Evolutionary conservation across 2,888 invertebrate species (phyloP).

Genomic region (Xestia ashworthii): DNA sequence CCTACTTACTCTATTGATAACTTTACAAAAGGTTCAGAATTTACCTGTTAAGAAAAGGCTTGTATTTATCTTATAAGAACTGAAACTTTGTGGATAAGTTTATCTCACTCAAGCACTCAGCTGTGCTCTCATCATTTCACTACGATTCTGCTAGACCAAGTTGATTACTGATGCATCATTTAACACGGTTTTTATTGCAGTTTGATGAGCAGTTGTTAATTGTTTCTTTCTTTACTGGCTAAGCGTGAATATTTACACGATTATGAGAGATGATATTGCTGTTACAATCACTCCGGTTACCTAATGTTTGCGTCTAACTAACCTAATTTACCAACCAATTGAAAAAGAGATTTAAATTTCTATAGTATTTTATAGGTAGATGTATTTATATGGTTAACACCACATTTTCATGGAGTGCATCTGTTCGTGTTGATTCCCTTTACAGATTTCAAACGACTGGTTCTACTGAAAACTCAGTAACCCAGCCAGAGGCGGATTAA

Average conservation of each 20-base stretch:
- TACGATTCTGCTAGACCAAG: constrained; percentile 13
- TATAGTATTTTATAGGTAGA: too few species aligned
- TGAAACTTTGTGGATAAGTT: background rate
- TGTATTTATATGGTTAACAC: background rate
- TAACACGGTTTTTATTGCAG: constrained; percentile 32
- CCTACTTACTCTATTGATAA: background rate
- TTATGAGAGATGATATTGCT: constrained; percentile 3
- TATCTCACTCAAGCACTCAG: background rate
- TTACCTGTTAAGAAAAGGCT: background rate
- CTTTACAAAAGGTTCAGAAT: background rate
- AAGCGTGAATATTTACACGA: constrained; percentile 22
- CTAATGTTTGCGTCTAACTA: background rate
- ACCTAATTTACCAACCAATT: background rate
- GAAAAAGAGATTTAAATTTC: too few species aligned
- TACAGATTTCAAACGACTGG: too few species aligned
- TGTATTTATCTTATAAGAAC: background rate
- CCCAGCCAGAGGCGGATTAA: too few species aligned
- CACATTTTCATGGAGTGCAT: background rate
- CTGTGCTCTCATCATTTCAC: background rate
- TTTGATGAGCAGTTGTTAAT: constrained; percentile 4
- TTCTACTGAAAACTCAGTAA: background rate
- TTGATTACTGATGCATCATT: constrained; percentile 45
- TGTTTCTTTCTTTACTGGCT: constrained; percentile 27
- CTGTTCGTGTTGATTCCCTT: background rate
- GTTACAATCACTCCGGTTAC: background rate